Evolutionary conservation across 2,888 invertebrate genomes (phyloP), one percentile per base, ranked within the genome.

Genomic region (Dynastes tityus): DNA sequence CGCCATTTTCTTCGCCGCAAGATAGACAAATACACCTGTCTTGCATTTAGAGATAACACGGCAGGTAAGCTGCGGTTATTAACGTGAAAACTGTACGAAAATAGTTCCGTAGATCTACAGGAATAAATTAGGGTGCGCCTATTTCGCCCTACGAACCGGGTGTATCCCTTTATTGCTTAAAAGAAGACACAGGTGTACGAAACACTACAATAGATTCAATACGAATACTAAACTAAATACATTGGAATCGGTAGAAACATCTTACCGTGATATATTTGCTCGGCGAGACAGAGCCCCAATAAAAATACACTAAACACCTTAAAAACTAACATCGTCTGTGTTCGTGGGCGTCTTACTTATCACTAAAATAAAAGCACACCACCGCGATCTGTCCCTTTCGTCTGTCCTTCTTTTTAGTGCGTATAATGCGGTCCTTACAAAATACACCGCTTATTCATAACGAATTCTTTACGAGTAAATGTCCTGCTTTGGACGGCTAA

Each of bases 401-500:
- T 58, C 29, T 13, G 55, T 40, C 2, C n/a, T 73, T 55, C 55
- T 37, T 40, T 73, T 22, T 73, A 22, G 37, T 45, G 45, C 40
- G 73, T 73, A 37, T 40, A 58, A 22, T 16, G 55, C 9, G 13
- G 22, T 73, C 58, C 37, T 78, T 78, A 80, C 76, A 82, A 80
- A 81, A 81, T 78, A 79, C 82, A 78, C 75, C 80, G 81, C 77
- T 80, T 81, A 80, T 80, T 81, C 82, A 82, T 82, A 82, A 79
- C 82, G 80, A 81, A 71, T 78, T 76, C 73, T 55, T 79, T 80
- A 80, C 78, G 80, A 80, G 40, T 49, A 70, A 80, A 81, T 81
- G 82, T 82, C 82, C 82, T 83, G 78, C 81, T 80, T 81, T 83
- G 83, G 83, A 83, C 83, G 83, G 83, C 82, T 82, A 81, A 68